Conservation (phyloP, 2,797 vertebrate genomes). For the Anguilla megastoma region DNA sequence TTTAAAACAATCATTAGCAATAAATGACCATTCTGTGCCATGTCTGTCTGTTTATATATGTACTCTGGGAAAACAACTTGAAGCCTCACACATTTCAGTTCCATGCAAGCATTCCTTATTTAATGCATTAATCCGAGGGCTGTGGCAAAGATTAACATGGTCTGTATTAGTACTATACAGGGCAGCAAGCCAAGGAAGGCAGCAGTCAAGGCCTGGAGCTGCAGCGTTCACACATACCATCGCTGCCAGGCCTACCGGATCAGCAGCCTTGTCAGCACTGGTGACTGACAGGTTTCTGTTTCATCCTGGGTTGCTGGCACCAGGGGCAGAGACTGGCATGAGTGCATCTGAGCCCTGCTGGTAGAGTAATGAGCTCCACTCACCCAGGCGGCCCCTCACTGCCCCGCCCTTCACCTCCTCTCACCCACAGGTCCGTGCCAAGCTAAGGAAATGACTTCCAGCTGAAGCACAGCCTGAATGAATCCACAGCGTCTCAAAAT, state of each 20-base stretch:
- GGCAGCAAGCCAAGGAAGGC: not conserved
- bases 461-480: slow-evolving; percentile 47
- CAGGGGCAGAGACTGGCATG: not conserved
- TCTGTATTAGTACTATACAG: not conserved
- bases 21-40: not conserved
- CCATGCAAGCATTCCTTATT: slow-evolving; percentile 11
- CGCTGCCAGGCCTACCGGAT: not conserved
- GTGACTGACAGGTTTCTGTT: not conserved
- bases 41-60: not conserved
- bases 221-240: not conserved
- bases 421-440: slow-evolving; percentile 55
- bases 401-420: slow-evolving; percentile 46
- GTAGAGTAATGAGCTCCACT: slow-evolving; percentile 56
- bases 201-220: not conserved
- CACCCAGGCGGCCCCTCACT: slow-evolving; percentile 52
- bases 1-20: slow-evolving; percentile 14
- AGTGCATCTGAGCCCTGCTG: slow-evolving; percentile 40
- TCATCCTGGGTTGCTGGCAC: slow-evolving; percentile 5
- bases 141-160: not conserved
- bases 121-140: slow-evolving; percentile 12
- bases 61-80: not conserved
- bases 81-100: not conserved
- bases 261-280: not conserved
- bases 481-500: not conserved
- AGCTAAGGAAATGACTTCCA: slow-evolving; percentile 53